Percentiles rank a stretch among this genome's conserved stretches.
Evolutionary conservation across 2,797 vertebrate genomes (phyloP).

Genomic region (Fistularia commersonii): DNA sequence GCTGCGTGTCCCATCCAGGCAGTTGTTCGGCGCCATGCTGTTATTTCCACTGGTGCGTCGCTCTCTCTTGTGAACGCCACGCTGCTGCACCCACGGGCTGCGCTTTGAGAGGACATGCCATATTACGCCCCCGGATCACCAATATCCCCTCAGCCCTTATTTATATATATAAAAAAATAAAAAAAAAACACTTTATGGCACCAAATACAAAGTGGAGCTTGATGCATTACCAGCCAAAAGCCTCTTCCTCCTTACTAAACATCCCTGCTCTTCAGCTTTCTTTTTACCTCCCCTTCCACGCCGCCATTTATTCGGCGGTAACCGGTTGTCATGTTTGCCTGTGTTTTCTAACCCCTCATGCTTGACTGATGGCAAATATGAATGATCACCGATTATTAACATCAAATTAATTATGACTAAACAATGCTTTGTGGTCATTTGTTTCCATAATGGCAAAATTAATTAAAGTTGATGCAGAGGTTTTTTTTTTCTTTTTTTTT

Average conservation of each 20-base stretch:
- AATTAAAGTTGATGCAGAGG: not conserved
- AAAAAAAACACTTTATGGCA: conserved; percentile 46
- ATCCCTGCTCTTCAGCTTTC: conserved; percentile 23
- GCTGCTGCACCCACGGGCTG: conserved; percentile 37
- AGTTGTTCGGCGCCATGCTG: conserved; percentile 36
- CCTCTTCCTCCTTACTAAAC: conserved; percentile 33
- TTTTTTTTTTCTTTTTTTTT: not conserved
- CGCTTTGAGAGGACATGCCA: conserved; percentile 28
- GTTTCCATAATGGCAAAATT: too few species aligned
- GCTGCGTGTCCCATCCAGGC: conserved; percentile 39
- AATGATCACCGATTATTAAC: conserved; percentile 24
- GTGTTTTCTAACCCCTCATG: conserved; percentile 19
- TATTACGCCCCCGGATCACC: conserved; percentile 54
- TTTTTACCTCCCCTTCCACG: not conserved
- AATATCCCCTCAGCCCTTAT: conserved; percentile 44
- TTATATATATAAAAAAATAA: too few species aligned
- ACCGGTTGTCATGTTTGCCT: conserved; percentile 52
- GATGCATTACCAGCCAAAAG: conserved; percentile 51
- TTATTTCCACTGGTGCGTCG: conserved; percentile 23
- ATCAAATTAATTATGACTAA: conserved; percentile 29
- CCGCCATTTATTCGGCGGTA: conserved; percentile 54
- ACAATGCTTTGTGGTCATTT: conserved; percentile 13
- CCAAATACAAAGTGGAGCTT: conserved; percentile 48
- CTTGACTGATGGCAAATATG: conserved; percentile 40
- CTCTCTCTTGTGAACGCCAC: conserved; percentile 43